A percentile compares a stretch with the other conserved stretches of the same genome.
Conservation (phyloP, 2,888 invertebrate genomes). For the Empis livida region DNA sequence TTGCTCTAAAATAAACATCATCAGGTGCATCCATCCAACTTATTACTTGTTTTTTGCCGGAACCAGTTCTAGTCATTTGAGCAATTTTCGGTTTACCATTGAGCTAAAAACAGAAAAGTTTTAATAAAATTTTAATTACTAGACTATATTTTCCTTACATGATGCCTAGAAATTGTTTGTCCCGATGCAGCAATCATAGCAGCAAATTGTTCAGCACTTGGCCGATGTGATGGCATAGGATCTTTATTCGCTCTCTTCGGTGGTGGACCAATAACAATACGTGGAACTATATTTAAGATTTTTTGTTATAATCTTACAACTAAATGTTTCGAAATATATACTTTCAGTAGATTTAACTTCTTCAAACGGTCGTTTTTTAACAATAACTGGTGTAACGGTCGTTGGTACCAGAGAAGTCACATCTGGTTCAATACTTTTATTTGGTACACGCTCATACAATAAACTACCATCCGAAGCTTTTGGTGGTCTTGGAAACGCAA, state of each 20-base stretch:
- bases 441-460: conserved; percentile 73
- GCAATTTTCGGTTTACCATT: conserved; percentile 76
- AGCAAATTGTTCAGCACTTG: conserved; percentile 56
- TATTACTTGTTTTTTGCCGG: conserved; percentile 78
- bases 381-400: conserved; percentile 41
- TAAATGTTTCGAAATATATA: background rate
- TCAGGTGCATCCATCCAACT: conserved; percentile 98
- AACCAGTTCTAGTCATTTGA: conserved; percentile 61
- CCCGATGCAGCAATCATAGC: conserved; percentile 58
- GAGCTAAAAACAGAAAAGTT: conserved; percentile 37
- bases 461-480: conserved; percentile 81
- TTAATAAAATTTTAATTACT: background rate
- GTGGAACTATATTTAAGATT: conserved; percentile 21
- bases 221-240: conserved; percentile 56
- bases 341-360: conserved; percentile 46
- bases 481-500: conserved; percentile 82
- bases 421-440: conserved; percentile 51
- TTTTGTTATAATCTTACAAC: background rate
- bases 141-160: conserved; percentile 37
- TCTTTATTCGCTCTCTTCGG: conserved; percentile 72
- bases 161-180: conserved; percentile 56
- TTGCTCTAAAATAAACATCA: conserved; percentile 90
- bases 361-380: conserved; percentile 73
- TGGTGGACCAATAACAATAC: conserved; percentile 43
- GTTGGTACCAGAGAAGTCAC: conserved; percentile 47